These are phyloP conservation scores for Volucella inanis DNA, from an alignment of 2,888 invertebrate species.

Conservation along the genomic window DNA sequence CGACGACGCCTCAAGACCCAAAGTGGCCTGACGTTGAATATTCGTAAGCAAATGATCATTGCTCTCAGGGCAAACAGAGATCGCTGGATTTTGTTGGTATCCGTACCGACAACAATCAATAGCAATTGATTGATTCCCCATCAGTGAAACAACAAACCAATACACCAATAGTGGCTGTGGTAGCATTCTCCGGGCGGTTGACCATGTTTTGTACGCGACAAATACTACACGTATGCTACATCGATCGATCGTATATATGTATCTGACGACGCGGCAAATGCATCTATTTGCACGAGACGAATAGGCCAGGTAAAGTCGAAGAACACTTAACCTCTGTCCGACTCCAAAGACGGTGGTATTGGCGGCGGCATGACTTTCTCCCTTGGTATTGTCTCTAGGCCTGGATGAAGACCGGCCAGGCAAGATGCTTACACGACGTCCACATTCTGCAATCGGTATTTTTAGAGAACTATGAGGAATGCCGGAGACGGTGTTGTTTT, in stretches of 20 bases:
- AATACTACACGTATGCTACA: neutral
- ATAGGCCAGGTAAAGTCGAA: neutral
- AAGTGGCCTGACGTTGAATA: slow-evolving; percentile 18
- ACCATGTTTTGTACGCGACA: slow-evolving; percentile 34
- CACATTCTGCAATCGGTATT: slow-evolving; percentile 36
- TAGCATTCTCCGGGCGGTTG: slow-evolving; percentile 34
- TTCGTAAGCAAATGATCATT: slow-evolving; percentile 44
- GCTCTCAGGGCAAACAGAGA: slow-evolving; percentile 47
- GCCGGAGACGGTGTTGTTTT: slow-evolving; percentile 53
- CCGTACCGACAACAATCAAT: slow-evolving; percentile 51
- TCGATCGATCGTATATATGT: slow-evolving; percentile 16
- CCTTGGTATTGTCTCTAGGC: slow-evolving; percentile 1
- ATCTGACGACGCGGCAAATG: slow-evolving; percentile 33
- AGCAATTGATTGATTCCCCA: slow-evolving; percentile 57
- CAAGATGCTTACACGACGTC: slow-evolving; percentile 47
- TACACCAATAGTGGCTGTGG: slow-evolving; percentile 16
- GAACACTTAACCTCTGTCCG: neutral
- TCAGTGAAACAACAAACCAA: slow-evolving; percentile 44
- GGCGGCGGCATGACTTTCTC: slow-evolving; percentile 54
- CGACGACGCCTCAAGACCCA: slow-evolving; percentile 27
- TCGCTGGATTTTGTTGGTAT: slow-evolving; percentile 17
- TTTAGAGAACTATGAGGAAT: slow-evolving; percentile 63
- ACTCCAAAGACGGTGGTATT: neutral
- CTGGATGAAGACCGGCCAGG: slow-evolving; percentile 48
- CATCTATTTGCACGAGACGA: slow-evolving; percentile 43